Evolutionary conservation across 2,888 invertebrate genomes (phyloP).

Genomic region (Drosophila cracens): DNA sequence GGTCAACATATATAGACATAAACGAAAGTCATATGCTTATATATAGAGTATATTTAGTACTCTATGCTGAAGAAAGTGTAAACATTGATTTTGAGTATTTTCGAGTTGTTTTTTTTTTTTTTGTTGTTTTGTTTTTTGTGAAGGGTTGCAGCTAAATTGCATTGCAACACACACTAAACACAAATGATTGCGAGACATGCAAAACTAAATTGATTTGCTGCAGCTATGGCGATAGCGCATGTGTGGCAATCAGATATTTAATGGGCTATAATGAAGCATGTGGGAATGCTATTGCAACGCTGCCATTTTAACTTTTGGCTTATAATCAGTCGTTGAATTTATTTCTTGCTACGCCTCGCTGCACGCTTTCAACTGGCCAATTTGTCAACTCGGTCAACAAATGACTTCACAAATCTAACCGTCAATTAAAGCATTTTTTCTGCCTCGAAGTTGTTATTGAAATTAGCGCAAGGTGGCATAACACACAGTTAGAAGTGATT

Average conservation of each 20-base stretch:
- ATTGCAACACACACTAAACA: conserved; percentile 26
- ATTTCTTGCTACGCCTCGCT: conserved; percentile 57
- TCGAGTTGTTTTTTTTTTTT: background rate
- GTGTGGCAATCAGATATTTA: conserved; percentile 33
- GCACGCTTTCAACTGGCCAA: conserved; percentile 42
- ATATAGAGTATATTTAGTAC: conserved; percentile 7
- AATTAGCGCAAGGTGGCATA: conserved; percentile 42
- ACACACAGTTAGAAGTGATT: conserved; percentile 25
- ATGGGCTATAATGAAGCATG: conserved; percentile 45
- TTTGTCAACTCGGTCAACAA: conserved; percentile 56
- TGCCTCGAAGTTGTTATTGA: background rate
- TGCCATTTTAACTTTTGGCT: conserved; percentile 23
- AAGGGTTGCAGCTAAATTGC: conserved; percentile 18
- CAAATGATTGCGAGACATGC: conserved; percentile 48
- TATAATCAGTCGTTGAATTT: conserved; percentile 42
- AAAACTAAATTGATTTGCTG: conserved; percentile 55
- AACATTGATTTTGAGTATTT: conserved; percentile 58
- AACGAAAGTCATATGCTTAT: conserved; percentile 39
- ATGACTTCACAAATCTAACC: conserved; percentile 2
- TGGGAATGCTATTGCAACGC: conserved; percentile 29
- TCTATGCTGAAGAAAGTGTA: conserved; percentile 64
- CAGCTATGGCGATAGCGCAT: background rate
- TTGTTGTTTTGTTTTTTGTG: background rate
- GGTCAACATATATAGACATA: conserved; percentile 72
- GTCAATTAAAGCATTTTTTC: background rate